phyloP scores from a whole-genome alignment of 2,888 invertebrate species.

The Drosophila rellima region DNA sequence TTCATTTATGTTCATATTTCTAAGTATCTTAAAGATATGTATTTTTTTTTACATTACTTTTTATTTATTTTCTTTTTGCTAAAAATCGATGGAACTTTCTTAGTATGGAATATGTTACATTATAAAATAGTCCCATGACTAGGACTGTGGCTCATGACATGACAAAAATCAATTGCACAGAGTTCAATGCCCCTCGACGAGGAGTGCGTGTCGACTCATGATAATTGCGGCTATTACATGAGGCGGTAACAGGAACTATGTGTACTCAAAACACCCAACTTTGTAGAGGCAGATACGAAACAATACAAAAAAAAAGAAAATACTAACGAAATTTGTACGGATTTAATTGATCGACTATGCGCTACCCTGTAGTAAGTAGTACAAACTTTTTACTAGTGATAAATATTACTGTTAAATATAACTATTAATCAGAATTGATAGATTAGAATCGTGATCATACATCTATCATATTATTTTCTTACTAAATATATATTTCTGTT shows the following conservation, averaged over 20 bases:
- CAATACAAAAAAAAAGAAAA: slow-evolving; percentile 22
- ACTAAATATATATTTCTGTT: too few species aligned
- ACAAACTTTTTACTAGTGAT: not conserved
- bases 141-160: slow-evolving; percentile 18
- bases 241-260: slow-evolving; percentile 56
- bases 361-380: not conserved
- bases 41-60: not conserved
- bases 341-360: not conserved
- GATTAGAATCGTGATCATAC: too few species aligned
- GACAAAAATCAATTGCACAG: slow-evolving; percentile 72
- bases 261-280: slow-evolving; percentile 50
- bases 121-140: slow-evolving; percentile 19
- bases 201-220: slow-evolving; percentile 71
- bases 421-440: not conserved
- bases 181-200: slow-evolving; percentile 70
- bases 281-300: slow-evolving; percentile 15
- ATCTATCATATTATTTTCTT: too few species aligned
- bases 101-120: not conserved
- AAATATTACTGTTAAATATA: not conserved
- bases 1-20: too few species aligned
- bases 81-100: slow-evolving; percentile 22
- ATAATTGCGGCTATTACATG: slow-evolving; percentile 74
- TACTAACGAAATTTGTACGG: slow-evolving; percentile 14
- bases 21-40: too few species aligned
- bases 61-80: not conserved